A percentile compares a stretch with the other conserved stretches of the same genome.
phyloP scores from a whole-genome alignment of 2,113 vertebrate species.

The Thryonomys swinderianus region DNA sequence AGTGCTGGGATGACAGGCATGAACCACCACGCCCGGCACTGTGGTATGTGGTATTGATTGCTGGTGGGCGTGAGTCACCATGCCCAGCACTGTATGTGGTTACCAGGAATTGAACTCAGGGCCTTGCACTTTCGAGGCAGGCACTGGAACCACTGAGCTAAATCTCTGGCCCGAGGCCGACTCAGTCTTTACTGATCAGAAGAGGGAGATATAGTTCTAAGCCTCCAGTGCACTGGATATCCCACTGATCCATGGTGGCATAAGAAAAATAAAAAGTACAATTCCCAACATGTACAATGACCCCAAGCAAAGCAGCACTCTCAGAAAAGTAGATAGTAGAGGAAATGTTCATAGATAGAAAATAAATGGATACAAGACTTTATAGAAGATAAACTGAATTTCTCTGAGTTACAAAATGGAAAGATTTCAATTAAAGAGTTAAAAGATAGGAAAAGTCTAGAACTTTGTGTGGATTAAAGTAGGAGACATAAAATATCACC shows the following conservation, averaged over 20 bases:
- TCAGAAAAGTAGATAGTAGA: conserved; percentile 11
- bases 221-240: neutral
- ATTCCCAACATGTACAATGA: neutral
- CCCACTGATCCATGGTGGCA: neutral
- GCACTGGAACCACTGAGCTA: too few relatives aligned
- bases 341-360: neutral
- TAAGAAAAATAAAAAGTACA: conserved; percentile 23
- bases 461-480: conserved; percentile 27
- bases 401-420: neutral
- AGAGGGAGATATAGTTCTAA: neutral
- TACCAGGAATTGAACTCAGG: too few relatives aligned
- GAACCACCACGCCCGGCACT: too few relatives aligned
- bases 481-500: neutral
- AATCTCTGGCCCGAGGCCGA: too few relatives aligned
- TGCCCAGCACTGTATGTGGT: too few relatives aligned
- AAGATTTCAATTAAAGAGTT: neutral
- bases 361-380: neutral
- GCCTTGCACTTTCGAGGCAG: too few relatives aligned
- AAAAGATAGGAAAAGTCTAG: conserved; percentile 32
- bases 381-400: conserved; percentile 29
- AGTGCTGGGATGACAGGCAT: too few relatives aligned
- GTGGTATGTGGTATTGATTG: too few relatives aligned
- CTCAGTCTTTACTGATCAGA: too few relatives aligned
- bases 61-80: too few relatives aligned
- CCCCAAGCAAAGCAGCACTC: neutral